phyloP scores from a whole-genome alignment of 2,113 vertebrate genomes.

The Sorex fumeus region DNA sequence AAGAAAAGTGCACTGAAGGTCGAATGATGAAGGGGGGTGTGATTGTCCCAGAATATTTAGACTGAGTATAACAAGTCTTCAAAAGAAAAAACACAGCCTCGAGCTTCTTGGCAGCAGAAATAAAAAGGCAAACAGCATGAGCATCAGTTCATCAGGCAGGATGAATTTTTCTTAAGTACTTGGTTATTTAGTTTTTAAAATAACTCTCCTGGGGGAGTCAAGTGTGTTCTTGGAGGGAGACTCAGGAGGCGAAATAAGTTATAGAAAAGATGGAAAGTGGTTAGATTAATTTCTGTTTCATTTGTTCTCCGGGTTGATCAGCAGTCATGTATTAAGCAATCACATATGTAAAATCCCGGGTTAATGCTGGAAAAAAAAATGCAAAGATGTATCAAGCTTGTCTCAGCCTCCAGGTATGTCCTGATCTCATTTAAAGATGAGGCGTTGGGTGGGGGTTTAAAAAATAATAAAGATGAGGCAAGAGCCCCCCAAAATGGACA shows the following conservation, averaged over 20 bases:
- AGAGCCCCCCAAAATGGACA: neutral
- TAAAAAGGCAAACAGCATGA: conserved; percentile 60
- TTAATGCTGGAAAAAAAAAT: neutral
- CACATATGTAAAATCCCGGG: neutral
- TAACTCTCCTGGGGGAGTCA: conserved; percentile 71
- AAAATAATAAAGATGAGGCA: neutral
- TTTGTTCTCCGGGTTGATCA: conserved; percentile 46
- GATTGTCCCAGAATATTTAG: conserved; percentile 53
- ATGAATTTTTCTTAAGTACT: conserved; percentile 73
- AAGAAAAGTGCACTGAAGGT: conserved; percentile 17
- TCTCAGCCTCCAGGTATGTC: conserved; percentile 32
- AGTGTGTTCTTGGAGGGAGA: conserved; percentile 58
- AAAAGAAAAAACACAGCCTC: conserved; percentile 26
- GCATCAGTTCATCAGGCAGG: conserved; percentile 56
- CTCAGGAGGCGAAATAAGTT: conserved; percentile 67
- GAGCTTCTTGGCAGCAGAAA: conserved; percentile 50
- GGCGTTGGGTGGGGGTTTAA: too few species aligned
- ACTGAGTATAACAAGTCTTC: conserved; percentile 50
- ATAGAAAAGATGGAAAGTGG: conserved; percentile 58
- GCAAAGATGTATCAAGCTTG: neutral
- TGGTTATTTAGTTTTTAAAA: conserved; percentile 80
- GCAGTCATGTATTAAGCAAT: conserved; percentile 60
- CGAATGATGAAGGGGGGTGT: conserved; percentile 15
- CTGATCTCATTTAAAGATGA: conserved; percentile 20
- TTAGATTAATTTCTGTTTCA: conserved; percentile 56